Evolutionary conservation across 1,140 invertebrate species (phyloP).

Genomic region (Drosophila funebris): DNA sequence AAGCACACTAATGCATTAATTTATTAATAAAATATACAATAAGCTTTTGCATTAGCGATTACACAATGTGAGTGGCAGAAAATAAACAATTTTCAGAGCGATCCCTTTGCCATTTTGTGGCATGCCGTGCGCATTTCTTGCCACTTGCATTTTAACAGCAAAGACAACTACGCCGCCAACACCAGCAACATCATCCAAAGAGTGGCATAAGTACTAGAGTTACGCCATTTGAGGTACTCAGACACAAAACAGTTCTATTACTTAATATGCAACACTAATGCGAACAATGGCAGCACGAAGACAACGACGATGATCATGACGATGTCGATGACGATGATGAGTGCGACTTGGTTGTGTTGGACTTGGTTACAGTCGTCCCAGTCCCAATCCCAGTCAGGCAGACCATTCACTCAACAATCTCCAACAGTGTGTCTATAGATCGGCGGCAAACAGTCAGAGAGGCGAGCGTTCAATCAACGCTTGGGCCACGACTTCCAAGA

Average conservation of each 20-base stretch:
- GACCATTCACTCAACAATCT: constrained; percentile 40
- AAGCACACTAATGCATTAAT: too few relatives aligned
- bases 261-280: constrained; percentile 77
- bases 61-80: not conserved
- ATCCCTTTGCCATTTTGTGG: constrained; percentile 28
- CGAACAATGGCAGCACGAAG: constrained; percentile 72
- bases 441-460: not conserved
- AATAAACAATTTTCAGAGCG: not conserved
- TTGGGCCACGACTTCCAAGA: constrained; percentile 39
- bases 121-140: constrained; percentile 33
- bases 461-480: constrained; percentile 38
- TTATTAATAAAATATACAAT: not conserved
- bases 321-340: not conserved
- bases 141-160: constrained; percentile 51
- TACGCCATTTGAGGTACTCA: constrained; percentile 51
- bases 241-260: constrained; percentile 76
- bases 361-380: too few relatives aligned
- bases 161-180: constrained; percentile 14
- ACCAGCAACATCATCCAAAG: constrained; percentile 25
- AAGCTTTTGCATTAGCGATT: not conserved
- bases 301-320: constrained; percentile 29
- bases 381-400: not conserved
- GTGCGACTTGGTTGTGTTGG: not conserved
- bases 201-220: constrained; percentile 29
- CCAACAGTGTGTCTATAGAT: not conserved